Conservation (phyloP, 2,797 vertebrate species). For the Phoxinus dragarum region DNA sequence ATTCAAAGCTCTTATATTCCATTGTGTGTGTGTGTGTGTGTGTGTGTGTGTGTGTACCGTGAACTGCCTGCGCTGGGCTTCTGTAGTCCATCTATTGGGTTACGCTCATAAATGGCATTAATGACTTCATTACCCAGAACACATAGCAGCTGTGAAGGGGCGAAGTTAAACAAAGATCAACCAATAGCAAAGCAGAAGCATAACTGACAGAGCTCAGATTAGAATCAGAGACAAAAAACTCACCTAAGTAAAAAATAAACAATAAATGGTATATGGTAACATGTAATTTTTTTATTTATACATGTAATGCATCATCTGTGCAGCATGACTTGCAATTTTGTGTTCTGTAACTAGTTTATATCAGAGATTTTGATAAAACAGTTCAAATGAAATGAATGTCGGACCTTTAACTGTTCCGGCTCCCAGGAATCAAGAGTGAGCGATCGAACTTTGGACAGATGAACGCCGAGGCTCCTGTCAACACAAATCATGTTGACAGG, state of each 20-base stretch:
- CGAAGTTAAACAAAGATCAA: neutral
- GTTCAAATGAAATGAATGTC: neutral
- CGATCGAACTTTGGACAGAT: slow-evolving; percentile 80
- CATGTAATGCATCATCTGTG: neutral
- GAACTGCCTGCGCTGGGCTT: slow-evolving; percentile 70
- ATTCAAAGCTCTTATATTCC: neutral
- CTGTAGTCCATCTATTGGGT: slow-evolving; percentile 62
- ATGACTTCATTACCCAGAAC: slow-evolving; percentile 76
- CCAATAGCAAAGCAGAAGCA: neutral
- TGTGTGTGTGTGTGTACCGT: slow-evolving; percentile 62
- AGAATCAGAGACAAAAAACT: neutral
- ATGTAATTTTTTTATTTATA: neutral
- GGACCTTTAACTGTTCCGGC: slow-evolving; percentile 80
- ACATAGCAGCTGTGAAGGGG: slow-evolving; percentile 72
- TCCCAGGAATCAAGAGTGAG: slow-evolving; percentile 84
- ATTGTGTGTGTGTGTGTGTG: neutral
- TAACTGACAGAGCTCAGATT: neutral
- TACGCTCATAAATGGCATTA: slow-evolving; percentile 76
- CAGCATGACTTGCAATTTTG: neutral
- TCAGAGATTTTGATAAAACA: neutral
- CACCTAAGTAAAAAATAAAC: neutral
- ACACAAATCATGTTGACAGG: slow-evolving; percentile 20
- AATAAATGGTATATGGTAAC: neutral
- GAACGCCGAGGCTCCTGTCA: slow-evolving; percentile 80
- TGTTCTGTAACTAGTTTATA: neutral